Conservation (phyloP, 2,113 vertebrate genomes). For the Capra hircus region DNA sequence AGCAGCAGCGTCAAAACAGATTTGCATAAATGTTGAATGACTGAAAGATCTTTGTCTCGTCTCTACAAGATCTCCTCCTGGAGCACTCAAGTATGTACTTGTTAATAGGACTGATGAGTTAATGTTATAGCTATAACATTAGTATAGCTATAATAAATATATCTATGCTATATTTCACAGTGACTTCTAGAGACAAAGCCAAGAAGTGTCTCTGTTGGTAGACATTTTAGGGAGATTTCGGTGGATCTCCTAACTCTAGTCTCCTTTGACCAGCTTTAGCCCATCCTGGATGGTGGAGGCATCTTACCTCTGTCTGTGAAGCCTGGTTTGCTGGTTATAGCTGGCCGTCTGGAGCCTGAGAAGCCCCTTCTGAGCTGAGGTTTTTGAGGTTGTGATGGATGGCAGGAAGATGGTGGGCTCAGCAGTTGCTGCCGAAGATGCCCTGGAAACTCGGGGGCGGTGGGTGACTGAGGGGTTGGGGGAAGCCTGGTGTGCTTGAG, state of each 20-base stretch:
- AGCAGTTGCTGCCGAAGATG: background rate
- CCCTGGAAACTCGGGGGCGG: background rate
- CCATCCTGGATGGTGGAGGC: background rate
- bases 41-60: background rate
- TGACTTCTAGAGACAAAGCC: background rate
- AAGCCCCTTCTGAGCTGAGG: background rate
- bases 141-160: background rate
- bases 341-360: background rate
- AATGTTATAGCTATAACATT: background rate
- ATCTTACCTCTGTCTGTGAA: constrained; percentile 51
- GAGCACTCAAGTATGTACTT: background rate
- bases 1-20: background rate
- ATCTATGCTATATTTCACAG: background rate
- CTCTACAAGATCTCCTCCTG: background rate
- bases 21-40: background rate
- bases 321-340: constrained; percentile 7
- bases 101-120: background rate
- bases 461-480: background rate
- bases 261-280: background rate
- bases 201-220: background rate
- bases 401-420: background rate
- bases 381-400: background rate
- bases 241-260: background rate
- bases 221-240: background rate
- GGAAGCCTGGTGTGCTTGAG: background rate